Evolutionary conservation across 37 sponge, comb jelly and placozoan genomes (phyloP).

Genomic region (Dysidea cf. avara): DNA sequence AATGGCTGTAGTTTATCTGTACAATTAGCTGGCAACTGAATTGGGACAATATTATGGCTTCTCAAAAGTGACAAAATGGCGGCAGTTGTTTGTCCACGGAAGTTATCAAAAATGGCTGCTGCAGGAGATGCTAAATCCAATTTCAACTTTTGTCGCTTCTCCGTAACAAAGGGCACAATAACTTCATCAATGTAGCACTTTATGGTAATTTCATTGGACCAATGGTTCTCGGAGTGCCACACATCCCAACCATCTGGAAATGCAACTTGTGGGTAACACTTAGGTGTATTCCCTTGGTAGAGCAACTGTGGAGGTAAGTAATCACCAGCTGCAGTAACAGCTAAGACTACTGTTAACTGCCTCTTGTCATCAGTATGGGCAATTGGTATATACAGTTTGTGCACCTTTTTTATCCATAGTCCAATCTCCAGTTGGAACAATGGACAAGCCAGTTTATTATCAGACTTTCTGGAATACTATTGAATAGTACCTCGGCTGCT

Average conservation of each 20-base stretch:
- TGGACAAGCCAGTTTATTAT: constrained; percentile 5
- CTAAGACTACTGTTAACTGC: constrained; percentile 19
- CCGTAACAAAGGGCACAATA: not conserved
- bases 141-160: constrained; percentile 2
- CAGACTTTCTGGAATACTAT: not conserved
- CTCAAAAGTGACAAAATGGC: not conserved
- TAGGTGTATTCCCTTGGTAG: constrained; percentile 47
- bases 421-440: constrained; percentile 20
- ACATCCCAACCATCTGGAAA: constrained; percentile 2
- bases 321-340: constrained; percentile 19
- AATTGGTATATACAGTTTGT: not conserved
- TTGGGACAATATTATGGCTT: not conserved
- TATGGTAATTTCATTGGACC: constrained; percentile 14
- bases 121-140: not conserved
- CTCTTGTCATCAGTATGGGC: constrained; percentile 9
- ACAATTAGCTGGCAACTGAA: constrained; percentile 14
- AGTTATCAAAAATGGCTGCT: constrained; percentile 8
- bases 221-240: not conserved
- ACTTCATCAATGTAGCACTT: not conserved
- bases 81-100: constrained; percentile 2
- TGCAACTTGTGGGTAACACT: not conserved
- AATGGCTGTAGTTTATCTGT: constrained; percentile 29
- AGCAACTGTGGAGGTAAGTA: constrained; percentile 39
- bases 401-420: constrained; percentile 8
- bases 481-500: not conserved